phyloP scores from a whole-genome alignment of 2,113 vertebrate species.

The Cottus gobio region DNA sequence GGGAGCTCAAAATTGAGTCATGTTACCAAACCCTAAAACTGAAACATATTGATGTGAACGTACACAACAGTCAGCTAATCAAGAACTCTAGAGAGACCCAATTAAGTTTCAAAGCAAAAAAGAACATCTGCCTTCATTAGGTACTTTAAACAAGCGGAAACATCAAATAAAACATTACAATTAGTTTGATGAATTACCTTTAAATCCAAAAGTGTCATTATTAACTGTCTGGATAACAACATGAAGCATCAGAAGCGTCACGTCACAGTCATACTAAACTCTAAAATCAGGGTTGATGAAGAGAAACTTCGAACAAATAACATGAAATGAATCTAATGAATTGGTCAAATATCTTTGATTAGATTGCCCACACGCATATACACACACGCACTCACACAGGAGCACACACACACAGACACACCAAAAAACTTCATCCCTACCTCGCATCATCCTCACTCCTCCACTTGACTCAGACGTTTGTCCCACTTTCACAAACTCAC shows the following conservation, averaged over 20 bases:
- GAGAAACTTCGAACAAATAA: conserved; percentile 7
- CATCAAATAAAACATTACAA: background rate
- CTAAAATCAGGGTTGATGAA: background rate
- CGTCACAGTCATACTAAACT: background rate
- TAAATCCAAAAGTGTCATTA: background rate
- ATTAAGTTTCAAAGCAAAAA: conserved; percentile 47
- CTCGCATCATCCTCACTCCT: conserved; percentile 84
- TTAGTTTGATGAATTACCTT: background rate
- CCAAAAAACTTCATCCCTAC: conserved; percentile 77
- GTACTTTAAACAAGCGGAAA: background rate
- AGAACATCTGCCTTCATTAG: background rate
- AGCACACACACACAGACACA: conserved; percentile 21
- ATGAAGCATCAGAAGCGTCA: background rate
- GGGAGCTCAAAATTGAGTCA: conserved; percentile 57
- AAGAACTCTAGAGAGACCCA: background rate
- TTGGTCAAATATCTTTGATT: conserved; percentile 39
- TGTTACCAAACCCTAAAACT: conserved; percentile 38
- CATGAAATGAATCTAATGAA: conserved; percentile 20
- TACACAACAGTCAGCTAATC: conserved; percentile 10
- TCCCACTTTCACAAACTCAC: conserved; percentile 77
- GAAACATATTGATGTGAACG: conserved; percentile 41
- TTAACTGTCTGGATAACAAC: background rate
- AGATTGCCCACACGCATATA: conserved; percentile 37
- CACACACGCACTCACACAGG: conserved; percentile 36
- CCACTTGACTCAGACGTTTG: conserved; percentile 70